phyloP scores from a whole-genome alignment of 2,888 invertebrate species.

The Chrysomela aeneicollis region DNA sequence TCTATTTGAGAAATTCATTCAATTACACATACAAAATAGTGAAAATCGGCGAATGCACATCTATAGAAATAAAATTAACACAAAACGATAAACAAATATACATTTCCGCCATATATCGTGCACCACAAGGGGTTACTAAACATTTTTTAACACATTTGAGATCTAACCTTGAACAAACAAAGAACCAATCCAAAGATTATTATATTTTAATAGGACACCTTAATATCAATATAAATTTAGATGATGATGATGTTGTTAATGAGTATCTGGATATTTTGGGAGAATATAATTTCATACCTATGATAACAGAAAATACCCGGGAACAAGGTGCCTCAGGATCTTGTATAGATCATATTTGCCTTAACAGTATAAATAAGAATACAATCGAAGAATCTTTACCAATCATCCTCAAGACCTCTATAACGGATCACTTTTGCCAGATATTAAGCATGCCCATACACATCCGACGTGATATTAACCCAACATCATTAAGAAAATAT shows the following conservation, averaged over 20 bases:
- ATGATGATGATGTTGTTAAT: constrained; percentile 13
- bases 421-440: too few species aligned
- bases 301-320: constrained; percentile 2
- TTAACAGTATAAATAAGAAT: constrained; percentile 3
- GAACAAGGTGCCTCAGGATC: constrained; percentile 8
- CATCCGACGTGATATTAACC: constrained; percentile 4
- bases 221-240: constrained; percentile 7
- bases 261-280: constrained; percentile 10
- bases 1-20: constrained; percentile 1
- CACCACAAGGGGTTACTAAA: neutral
- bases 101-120: constrained; percentile 2
- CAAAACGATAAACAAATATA: constrained; percentile 8
- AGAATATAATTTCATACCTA: constrained; percentile 9
- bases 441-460: constrained; percentile 15
- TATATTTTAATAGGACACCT: neutral
- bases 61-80: constrained; percentile 1
- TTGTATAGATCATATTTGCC: constrained; percentile 13
- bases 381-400: neutral
- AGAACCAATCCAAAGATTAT: neutral
- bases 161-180: constrained; percentile 8
- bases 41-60: too few species aligned
- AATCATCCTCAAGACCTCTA: constrained; percentile 12
- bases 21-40: constrained; percentile 12
- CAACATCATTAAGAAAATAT: constrained; percentile 11
- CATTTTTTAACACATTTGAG: constrained; percentile 2